Evolutionary conservation across 2,797 vertebrate genomes (phyloP).

Genomic region (Nasua narica): DNA sequence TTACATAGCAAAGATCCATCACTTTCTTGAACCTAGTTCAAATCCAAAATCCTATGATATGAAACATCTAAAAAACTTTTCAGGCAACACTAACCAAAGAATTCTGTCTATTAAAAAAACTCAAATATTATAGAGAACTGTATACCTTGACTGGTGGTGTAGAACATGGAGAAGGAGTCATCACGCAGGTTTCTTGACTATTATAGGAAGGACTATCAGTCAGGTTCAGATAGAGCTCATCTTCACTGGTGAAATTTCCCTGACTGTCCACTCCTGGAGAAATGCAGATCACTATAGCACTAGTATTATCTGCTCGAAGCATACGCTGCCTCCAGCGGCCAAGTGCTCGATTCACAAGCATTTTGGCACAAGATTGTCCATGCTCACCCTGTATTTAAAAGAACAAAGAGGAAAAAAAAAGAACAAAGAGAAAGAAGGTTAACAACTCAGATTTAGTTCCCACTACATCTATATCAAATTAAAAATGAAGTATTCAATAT

Average conservation of each 20-base stretch:
- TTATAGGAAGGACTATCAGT: constrained; percentile 88
- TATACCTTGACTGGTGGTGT: constrained; percentile 87
- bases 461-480: background rate
- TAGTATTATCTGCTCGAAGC: constrained; percentile 98
- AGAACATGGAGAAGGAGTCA: constrained; percentile 86
- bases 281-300: constrained; percentile 94
- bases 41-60: constrained; percentile 4
- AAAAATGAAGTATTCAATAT: background rate
- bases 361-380: constrained; percentile 92
- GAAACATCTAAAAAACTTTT: constrained; percentile 42
- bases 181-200: constrained; percentile 82
- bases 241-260: constrained; percentile 79
- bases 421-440: background rate
- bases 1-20: constrained; percentile 13
- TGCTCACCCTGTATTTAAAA: constrained; percentile 89
- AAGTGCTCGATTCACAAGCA: constrained; percentile 93
- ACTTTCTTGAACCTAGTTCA: constrained; percentile 24
- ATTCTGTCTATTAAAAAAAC: background rate
- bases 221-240: constrained; percentile 94
- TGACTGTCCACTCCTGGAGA: constrained; percentile 85
- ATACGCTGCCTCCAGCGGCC: constrained; percentile 97
- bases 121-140: background rate
- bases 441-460: constrained; percentile 4
- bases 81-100: background rate
- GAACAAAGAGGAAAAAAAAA: constrained; percentile 32